These are phyloP conservation scores for Liparis tanakae DNA, from an alignment of 2,797 vertebrate genomes.

Conservation along the genomic window DNA sequence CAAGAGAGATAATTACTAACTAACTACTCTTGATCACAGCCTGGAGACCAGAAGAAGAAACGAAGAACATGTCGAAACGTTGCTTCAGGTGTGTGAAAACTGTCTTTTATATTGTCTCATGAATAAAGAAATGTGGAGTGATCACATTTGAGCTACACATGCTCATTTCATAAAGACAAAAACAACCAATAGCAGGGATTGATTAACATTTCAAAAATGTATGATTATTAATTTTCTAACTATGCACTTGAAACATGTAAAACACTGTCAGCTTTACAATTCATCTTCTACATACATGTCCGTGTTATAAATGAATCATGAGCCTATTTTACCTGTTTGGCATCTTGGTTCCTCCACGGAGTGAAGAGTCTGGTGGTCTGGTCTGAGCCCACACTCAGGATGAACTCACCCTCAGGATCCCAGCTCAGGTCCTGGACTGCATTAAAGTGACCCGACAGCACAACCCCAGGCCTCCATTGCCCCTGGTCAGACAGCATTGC, in stretches of 20 bases:
- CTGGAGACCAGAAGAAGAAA: slow-evolving; percentile 1
- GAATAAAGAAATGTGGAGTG: neutral
- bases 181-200: neutral
- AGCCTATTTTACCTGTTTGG: slow-evolving; percentile 73
- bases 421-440: slow-evolving; percentile 93
- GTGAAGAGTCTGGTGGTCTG: slow-evolving; percentile 95
- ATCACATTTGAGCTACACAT: neutral
- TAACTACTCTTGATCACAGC: neutral
- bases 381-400: slow-evolving; percentile 92
- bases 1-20: slow-evolving; percentile 3
- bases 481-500: slow-evolving; percentile 73
- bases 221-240: neutral
- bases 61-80: slow-evolving; percentile 6
- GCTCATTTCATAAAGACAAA: neutral
- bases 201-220: neutral
- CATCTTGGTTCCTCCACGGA: slow-evolving; percentile 88
- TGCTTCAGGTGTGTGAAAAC: slow-evolving; percentile 3
- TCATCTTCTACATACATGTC: neutral
- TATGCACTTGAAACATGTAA: neutral
- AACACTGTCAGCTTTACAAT: neutral
- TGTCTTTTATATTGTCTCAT: neutral
- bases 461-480: slow-evolving; percentile 90
- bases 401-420: slow-evolving; percentile 96
- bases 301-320: neutral
- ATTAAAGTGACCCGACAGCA: slow-evolving; percentile 94